Base-by-base conservation (phyloP, 2,113 vertebrate genomes). In the Sinocyclocheilus rhinocerous region DNA sequence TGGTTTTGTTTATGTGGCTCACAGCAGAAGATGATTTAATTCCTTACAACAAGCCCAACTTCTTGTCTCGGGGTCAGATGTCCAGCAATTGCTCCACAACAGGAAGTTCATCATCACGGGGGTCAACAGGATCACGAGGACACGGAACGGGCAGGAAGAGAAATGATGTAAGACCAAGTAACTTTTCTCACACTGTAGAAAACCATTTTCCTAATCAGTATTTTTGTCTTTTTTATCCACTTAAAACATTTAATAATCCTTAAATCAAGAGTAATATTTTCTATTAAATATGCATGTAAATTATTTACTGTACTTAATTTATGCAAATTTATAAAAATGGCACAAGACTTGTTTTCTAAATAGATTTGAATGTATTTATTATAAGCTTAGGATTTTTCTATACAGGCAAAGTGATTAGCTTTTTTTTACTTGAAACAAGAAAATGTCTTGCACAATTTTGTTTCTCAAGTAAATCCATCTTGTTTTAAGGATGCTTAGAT, bases 21-120 rank as follows among this genome's bases (percentile, higher is more conserved):
- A 69, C 86, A 45, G 18, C 93, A 97, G 97, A 95, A 0, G 97
- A 96, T 63, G 94, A 97, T 50, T 88, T 93, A 84, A 55, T 93
- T 79, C 92, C 93, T 0, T 97, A 95, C 57, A 87, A 93, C 90
- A 97, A 96, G 90, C 91, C 95, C 13, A 92, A 90, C 69, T 94
- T 96, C 91, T 94, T 96, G 24, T 90, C 96, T 82, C 92, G 95
- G 39, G 94, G 94, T 89, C 97, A 96, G 81, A 92, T 95, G 84
- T 94, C 97, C 1, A 94, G 96, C 90, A 96, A 95, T 93, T 97
- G 96, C 86, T 98, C 97, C 76, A 98, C 97, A 0, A 95, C 96
- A 0, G 97, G 97, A 92, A 99, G 97, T 81, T 93, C 95, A 84
- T 99, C 98, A 0, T 99, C 98, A 29, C 92, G 95, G 48, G 97